Evolutionary conservation across 2,797 vertebrate species (phyloP), one percentile per base, ranked within the genome.

Genomic region (Eulemur albifrons): DNA sequence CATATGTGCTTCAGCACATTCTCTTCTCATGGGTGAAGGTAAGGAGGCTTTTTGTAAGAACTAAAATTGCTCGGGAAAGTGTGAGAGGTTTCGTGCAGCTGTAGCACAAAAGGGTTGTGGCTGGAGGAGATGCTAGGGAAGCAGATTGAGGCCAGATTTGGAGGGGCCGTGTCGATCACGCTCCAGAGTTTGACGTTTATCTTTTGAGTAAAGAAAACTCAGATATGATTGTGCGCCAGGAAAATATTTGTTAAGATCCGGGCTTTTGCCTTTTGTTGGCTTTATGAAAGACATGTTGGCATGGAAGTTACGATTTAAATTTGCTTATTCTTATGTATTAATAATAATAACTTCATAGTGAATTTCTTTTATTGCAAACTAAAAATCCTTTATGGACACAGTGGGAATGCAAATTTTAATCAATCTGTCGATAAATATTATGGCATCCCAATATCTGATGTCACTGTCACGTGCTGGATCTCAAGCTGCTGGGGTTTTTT

Each of bases 21-120:
- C 30, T 93, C 35, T 77, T 52, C 75, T 82, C n/a, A 14, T 12
- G 0, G 14, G 17, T 27, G 21, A 61, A 35, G 23, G 48, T 32
- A 21, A 18, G 20, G 48, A 38, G 25, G 3, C 14, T 54, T 96
- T 85, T 61, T 15, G 50, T 67, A 50, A 77, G 40, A 86, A 79
- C 12, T 30, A 59, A 93, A 82, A 52, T 48, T 27, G 32, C 43
- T n/a, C 57, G 59, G 32, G 25, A 57, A 79, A 75, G 17, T 35
- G 13, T 67, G 54, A 88, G 18, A 35, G 7, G 7, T 35, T 32
- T 40, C 35, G 12, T 50, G n/a, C 13, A n/a, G 11, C 45, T 59
- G 2, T n/a, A 23, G 35, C 57, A 23, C 0, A 1, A 70, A 40
- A 21, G 5, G 14, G 30, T 43, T 30, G 25, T 0, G 32, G 0